phyloP scores from a whole-genome alignment of 2,797 vertebrate species.

The Dallia pectoralis region DNA sequence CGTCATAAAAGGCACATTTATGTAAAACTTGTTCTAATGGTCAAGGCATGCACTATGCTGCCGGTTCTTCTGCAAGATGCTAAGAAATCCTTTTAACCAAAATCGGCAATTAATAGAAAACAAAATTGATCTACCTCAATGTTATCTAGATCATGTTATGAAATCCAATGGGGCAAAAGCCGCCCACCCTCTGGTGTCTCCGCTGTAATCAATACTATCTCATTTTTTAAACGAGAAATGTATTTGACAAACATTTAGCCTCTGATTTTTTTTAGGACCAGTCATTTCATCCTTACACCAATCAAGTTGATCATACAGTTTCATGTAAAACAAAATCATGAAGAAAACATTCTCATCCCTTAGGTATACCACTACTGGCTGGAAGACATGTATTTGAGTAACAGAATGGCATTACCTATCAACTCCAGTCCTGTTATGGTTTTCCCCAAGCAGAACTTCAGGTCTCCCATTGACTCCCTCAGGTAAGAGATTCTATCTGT shows the following conservation, averaged over 20 bases:
- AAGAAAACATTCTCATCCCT: constrained; percentile 7
- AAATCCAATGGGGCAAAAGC: not conserved
- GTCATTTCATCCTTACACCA: no score
- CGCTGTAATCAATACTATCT: no score
- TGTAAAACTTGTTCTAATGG: no score
- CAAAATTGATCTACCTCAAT: not conserved
- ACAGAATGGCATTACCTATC: constrained; percentile 87
- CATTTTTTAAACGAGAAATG: no score
- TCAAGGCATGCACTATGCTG: no score
- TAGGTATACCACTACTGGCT: constrained; percentile 95
- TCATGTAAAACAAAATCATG: not conserved
- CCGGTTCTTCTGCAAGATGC: no score
- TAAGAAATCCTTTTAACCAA: no score
- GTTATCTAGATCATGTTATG: not conserved
- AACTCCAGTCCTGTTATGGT: constrained; percentile 95
- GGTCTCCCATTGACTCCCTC: constrained; percentile 81
- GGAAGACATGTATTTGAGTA: constrained; percentile 97
- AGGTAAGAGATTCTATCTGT: constrained; percentile 69
- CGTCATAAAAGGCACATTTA: no score
- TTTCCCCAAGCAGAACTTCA: constrained; percentile 88
- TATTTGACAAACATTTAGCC: no score
- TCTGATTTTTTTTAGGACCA: no score
- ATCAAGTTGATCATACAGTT: not conserved
- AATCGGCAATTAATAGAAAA: not conserved
- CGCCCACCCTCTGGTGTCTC: no score